Percentiles rank a stretch among this genome's conserved stretches.
Evolutionary conservation across 2,888 invertebrate species (phyloP).

Genomic region (Myopa testacea): DNA sequence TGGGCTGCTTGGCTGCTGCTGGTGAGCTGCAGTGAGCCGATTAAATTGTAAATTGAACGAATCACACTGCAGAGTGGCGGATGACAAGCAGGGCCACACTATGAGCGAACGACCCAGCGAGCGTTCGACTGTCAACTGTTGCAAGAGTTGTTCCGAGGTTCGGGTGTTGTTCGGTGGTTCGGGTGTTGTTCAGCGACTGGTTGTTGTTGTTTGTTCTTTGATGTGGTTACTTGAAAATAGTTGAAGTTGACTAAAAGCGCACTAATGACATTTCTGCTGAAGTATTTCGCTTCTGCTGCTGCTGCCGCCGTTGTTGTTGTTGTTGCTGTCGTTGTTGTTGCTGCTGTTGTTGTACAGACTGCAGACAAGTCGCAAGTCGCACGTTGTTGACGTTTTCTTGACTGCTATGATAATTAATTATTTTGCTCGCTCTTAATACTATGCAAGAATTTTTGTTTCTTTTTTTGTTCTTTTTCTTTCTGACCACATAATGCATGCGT

Average conservation of each 20-base stretch:
- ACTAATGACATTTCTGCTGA: constrained; percentile 25
- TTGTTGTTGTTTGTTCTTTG: neutral
- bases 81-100: neutral
- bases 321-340: neutral
- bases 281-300: neutral
- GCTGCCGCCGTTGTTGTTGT: neutral
- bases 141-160: neutral
- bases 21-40: constrained; percentile 2
- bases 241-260: constrained; percentile 8
- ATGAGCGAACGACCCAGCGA: neutral
- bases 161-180: neutral
- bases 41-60: constrained; percentile 32
- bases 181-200: neutral
- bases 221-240: neutral
- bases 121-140: constrained; percentile 9
- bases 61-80: constrained; percentile 2
- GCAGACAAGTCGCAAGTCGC: neutral
- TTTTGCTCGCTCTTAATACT: constrained; percentile 25
- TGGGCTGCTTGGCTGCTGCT: neutral
- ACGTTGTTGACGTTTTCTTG: constrained; percentile 27
- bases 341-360: neutral
- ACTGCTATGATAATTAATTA: constrained; percentile 34
- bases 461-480: neutral
- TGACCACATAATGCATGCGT: neutral
- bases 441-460: neutral